A percentile compares a stretch with the other conserved stretches of the same genome.
These are phyloP conservation scores for Hiodon tergisus DNA, from an alignment of 2,113 vertebrate genomes.

Conservation along the genomic window DNA sequence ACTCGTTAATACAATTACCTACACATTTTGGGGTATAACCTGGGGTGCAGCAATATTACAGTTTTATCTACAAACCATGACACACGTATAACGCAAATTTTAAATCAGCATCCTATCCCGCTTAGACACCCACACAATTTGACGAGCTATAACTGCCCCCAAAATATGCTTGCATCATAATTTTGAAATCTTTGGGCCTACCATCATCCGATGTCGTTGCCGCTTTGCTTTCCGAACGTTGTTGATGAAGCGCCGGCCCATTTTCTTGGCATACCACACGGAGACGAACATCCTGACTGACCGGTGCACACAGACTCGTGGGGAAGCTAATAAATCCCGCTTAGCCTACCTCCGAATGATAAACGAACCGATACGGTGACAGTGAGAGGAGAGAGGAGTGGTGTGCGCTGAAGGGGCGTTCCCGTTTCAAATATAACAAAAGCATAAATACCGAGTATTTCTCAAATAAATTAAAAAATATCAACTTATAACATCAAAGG, in stretches of 20 bases:
- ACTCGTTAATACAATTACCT: no score
- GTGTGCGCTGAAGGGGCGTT: not conserved
- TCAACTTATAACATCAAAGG: no score
- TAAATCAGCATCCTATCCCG: no score
- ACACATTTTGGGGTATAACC: no score
- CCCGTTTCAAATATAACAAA: not conserved
- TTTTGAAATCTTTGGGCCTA: constrained; percentile 36
- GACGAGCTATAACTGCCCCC: not conserved
- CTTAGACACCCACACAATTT: no score
- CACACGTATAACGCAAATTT: no score
- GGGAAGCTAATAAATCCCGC: constrained; percentile 17
- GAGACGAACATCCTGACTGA: constrained; percentile 63
- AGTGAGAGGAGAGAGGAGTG: not conserved
- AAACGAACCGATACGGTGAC: not conserved
- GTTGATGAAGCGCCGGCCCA: constrained; percentile 65
- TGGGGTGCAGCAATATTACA: no score
- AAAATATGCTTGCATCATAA: not conserved
- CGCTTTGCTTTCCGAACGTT: constrained; percentile 64
- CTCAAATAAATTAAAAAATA: not conserved
- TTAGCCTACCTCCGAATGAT: constrained; percentile 18
- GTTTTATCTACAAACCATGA: no score
- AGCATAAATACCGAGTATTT: not conserved
- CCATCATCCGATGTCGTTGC: constrained; percentile 62
- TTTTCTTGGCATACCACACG: constrained; percentile 74
- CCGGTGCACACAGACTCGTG: constrained; percentile 18